Conservation (phyloP, 2,888 invertebrate genomes). For the Drosophila prostipennis region DNA sequence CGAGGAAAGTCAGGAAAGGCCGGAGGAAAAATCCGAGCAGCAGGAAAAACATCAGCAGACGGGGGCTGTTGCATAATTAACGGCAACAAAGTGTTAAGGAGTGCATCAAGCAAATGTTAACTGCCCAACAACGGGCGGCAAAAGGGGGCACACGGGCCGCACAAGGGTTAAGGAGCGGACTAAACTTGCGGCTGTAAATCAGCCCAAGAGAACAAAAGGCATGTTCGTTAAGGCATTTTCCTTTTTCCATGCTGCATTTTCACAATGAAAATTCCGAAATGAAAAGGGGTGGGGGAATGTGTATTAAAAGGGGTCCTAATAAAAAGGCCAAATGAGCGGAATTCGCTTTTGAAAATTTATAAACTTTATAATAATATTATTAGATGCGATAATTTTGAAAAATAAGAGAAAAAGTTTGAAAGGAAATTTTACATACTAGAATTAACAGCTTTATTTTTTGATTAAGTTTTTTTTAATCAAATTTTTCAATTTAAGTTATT, state of each 20-base stretch:
- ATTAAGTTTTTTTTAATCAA: no score
- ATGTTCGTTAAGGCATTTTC: conserved; percentile 29
- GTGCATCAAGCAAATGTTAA: conserved; percentile 75
- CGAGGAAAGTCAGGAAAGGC: neutral
- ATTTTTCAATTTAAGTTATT: no score
- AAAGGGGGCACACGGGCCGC: neutral
- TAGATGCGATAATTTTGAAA: no score
- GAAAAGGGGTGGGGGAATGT: neutral
- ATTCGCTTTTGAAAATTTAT: no score
- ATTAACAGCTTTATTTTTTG: no score
- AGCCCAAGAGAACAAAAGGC: conserved; percentile 48
- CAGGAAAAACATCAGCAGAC: conserved; percentile 23
- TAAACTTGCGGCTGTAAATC: conserved; percentile 69
- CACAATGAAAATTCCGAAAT: conserved; percentile 11
- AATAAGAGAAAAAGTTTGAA: no score
- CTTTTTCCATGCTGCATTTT: conserved; percentile 3
- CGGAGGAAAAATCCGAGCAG: neutral
- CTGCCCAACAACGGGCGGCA: conserved; percentile 37
- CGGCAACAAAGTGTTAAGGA: conserved; percentile 75
- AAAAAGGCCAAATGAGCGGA: no score
- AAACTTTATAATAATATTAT: no score
- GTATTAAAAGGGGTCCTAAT: neutral
- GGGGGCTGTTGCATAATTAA: conserved; percentile 63
- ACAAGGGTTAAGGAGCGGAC: conserved; percentile 59
- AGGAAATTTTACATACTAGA: no score